Evolutionary conservation across 2,113 vertebrate species (phyloP).

Genomic region (Lepisosteus osseus): DNA sequence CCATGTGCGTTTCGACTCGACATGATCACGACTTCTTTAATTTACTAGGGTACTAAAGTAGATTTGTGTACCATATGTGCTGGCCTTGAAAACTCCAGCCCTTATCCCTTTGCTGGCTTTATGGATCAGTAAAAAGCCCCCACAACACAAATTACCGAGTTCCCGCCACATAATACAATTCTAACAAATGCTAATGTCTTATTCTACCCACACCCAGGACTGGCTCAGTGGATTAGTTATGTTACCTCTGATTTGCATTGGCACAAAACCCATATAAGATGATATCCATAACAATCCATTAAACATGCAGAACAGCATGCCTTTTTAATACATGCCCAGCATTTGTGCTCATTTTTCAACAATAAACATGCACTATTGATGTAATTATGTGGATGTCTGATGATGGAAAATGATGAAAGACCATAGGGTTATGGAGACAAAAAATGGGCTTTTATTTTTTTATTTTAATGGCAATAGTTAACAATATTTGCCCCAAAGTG

Average conservation of each 20-base stretch:
- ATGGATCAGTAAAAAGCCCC: slow-evolving; percentile 69
- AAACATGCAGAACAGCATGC: slow-evolving; percentile 2
- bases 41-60: slow-evolving; percentile 53
- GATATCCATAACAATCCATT: slow-evolving; percentile 36
- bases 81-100: slow-evolving; percentile 51
- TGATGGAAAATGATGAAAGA: neutral
- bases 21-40: slow-evolving; percentile 59
- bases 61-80: slow-evolving; percentile 58
- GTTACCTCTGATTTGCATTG: slow-evolving; percentile 60
- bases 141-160: slow-evolving; percentile 58
- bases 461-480: no score
- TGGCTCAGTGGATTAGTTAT: slow-evolving; percentile 61
- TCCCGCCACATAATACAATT: slow-evolving; percentile 49
- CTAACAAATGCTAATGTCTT: slow-evolving; percentile 68
- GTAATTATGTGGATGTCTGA: neutral
- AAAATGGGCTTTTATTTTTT: no score
- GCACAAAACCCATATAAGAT: slow-evolving; percentile 48
- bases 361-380: neutral
- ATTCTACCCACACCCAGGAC: slow-evolving; percentile 58
- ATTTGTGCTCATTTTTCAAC: slow-evolving; percentile 3
- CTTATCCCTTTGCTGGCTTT: slow-evolving; percentile 64
- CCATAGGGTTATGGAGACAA: no score
- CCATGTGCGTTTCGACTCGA: slow-evolving; percentile 62
- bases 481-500: no score
- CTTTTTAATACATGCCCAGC: neutral